These are phyloP conservation scores for Ostrea denselamellosa DNA, from an alignment of 1,140 invertebrate species.

Conservation along the genomic window DNA sequence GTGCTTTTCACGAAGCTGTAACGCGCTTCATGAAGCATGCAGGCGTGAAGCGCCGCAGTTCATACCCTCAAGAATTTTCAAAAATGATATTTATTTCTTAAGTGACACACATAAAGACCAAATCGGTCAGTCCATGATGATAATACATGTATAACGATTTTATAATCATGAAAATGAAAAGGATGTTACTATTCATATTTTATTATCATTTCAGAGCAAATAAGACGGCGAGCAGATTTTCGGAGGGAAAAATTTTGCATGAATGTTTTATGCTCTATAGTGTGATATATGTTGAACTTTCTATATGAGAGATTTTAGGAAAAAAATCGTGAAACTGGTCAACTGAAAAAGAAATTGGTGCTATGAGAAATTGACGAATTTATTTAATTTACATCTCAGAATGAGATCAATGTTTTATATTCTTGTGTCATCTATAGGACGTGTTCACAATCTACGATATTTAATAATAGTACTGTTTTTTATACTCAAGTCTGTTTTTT, in stretches of 20 bases:
- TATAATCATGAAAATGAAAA: no score
- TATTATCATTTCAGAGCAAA: slow-evolving; percentile 59
- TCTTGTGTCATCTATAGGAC: not conserved
- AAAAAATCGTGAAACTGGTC: not conserved
- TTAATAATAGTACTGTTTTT: no score
- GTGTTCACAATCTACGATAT: not conserved
- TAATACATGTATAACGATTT: no score
- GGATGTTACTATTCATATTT: not conserved
- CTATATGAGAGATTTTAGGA: not conserved
- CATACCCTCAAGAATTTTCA: no score
- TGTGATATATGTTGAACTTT: slow-evolving; percentile 24
- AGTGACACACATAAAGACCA: no score
- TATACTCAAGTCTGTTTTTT: no score
- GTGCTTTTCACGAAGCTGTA: no score
- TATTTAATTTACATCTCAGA: not conserved
- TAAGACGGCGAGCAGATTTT: slow-evolving; percentile 52
- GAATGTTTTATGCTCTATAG: slow-evolving; percentile 53
- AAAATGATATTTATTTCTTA: no score
- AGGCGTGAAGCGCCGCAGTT: no score
- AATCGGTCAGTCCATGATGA: no score
- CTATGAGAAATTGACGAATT: not conserved
- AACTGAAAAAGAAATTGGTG: not conserved
- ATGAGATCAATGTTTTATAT: not conserved
- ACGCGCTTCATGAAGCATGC: no score
- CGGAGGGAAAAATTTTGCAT: slow-evolving; percentile 61